Percentiles rank a stretch among this genome's conserved stretches.
Conservation (phyloP, 2,113 vertebrate genomes). For the Phrynosoma blainvillii region DNA sequence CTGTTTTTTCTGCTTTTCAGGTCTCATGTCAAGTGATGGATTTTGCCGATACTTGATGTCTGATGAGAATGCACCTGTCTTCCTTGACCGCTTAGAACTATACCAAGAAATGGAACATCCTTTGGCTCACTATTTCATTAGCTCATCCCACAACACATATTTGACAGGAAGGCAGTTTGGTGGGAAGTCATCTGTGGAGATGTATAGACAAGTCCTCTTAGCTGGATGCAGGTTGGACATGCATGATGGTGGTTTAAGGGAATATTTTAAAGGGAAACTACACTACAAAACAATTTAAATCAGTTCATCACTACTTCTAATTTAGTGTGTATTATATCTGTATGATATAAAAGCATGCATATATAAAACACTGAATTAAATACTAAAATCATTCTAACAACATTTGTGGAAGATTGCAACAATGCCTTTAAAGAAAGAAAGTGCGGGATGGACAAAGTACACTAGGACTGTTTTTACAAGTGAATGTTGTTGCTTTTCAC, state of each 20-base stretch:
- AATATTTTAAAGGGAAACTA: not conserved
- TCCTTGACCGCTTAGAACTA: conserved; percentile 92
- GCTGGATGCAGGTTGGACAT: conserved; percentile 92
- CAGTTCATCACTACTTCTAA: not conserved
- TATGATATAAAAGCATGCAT: not conserved
- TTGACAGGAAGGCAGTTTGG: conserved; percentile 96
- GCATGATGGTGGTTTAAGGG: conserved; percentile 25
- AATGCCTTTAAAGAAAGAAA: not conserved
- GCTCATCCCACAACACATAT: conserved; percentile 98
- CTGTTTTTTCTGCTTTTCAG: conserved; percentile 69
- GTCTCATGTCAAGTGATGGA: conserved; percentile 94
- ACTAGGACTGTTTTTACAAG: not conserved
- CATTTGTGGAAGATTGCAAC: not conserved
- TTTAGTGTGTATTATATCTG: not conserved
- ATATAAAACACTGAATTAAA: not conserved
- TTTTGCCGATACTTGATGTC: conserved; percentile 99
- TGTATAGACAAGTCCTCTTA: conserved; percentile 97
- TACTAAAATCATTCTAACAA: not conserved
- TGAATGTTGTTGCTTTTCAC: not conserved
- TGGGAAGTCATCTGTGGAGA: conserved; percentile 96
- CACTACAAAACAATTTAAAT: not conserved
- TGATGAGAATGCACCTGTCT: conserved; percentile 97
- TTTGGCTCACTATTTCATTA: conserved; percentile 97
- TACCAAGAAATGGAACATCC: conserved; percentile 99
- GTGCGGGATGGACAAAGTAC: not conserved